Conservation (phyloP, 2,888 invertebrate species). For the Rhyacophila evoluta region DNA sequence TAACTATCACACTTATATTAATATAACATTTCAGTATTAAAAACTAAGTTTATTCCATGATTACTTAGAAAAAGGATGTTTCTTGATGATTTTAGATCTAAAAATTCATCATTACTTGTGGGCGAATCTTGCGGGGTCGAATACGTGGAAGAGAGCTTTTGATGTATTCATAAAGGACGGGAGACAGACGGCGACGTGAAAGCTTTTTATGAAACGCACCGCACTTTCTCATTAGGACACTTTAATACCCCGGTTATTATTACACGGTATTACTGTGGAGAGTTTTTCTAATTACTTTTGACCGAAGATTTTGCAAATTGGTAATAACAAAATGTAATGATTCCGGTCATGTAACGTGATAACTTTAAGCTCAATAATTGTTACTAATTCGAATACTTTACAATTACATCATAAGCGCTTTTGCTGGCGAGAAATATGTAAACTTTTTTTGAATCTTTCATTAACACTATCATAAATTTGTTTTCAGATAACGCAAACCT, state of each 20-base stretch:
- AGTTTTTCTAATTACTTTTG: slow-evolving; percentile 14
- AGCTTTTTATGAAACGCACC: slow-evolving; percentile 28
- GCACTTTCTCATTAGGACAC: slow-evolving; percentile 22
- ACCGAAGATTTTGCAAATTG: slow-evolving; percentile 3
- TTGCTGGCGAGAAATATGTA: too few relatives aligned
- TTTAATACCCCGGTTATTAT: slow-evolving; percentile 19
- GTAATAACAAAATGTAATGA: not conserved
- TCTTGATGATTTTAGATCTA: too few relatives aligned
- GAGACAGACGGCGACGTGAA: slow-evolving; percentile 15
- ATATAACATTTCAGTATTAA: too few relatives aligned
- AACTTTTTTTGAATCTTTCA: too few relatives aligned
- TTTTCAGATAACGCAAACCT: too few relatives aligned
- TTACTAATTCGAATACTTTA: too few relatives aligned
- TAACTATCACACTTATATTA: too few relatives aligned
- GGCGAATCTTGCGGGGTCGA: not conserved
- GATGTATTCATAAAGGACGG: slow-evolving; percentile 43
- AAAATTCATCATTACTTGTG: too few relatives aligned
- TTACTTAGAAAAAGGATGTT: too few relatives aligned
- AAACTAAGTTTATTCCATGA: too few relatives aligned
- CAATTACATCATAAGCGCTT: too few relatives aligned
- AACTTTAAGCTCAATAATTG: not conserved
- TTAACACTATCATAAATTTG: too few relatives aligned
- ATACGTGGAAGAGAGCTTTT: not conserved
- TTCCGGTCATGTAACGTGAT: not conserved
- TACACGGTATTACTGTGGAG: slow-evolving; percentile 13